Percentiles rank a stretch among this genome's conserved stretches.
phyloP scores from a whole-genome alignment of 2,113 vertebrate species.

The Sapayoa aenigma region DNA sequence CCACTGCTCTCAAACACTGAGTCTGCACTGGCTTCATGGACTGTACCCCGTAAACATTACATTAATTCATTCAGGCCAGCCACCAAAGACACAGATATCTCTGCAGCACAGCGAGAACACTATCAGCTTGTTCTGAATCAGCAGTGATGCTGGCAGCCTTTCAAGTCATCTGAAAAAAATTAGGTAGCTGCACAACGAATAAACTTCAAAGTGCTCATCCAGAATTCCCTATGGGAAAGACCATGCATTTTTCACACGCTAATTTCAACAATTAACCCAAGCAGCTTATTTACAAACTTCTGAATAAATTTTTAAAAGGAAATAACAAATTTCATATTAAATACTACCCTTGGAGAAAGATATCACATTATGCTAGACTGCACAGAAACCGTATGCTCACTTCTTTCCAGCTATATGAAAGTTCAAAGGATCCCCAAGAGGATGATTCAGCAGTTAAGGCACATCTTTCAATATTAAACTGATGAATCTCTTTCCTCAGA shows the following conservation, averaged over 20 bases:
- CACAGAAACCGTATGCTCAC: not conserved
- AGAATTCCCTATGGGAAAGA: conserved; percentile 8
- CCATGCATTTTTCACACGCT: not conserved
- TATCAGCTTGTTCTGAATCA: conserved; percentile 51
- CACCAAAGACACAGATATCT: conserved; percentile 22
- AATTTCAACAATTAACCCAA: not conserved
- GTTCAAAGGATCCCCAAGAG: not conserved
- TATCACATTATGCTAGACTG: not conserved
- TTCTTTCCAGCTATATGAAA: not conserved
- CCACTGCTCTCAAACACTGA: not conserved
- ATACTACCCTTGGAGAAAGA: not conserved
- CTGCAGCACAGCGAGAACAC: conserved; percentile 45
- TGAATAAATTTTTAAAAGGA: not conserved
- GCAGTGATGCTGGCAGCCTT: conserved; percentile 40
- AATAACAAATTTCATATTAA: not conserved
- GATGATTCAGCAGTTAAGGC: not conserved
- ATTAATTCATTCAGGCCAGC: conserved; percentile 34
- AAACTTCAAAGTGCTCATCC: not conserved
- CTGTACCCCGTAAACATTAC: not conserved
- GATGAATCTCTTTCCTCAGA: not conserved
- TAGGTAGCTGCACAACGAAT: not conserved
- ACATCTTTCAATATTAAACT: not conserved
- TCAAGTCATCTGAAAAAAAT: not conserved
- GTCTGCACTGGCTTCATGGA: not conserved
- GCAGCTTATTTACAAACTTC: not conserved